A percentile compares a stretch with the other conserved stretches of the same genome.
phyloP scores from a whole-genome alignment of 2,888 invertebrate species.

The Chirona hameri region DNA sequence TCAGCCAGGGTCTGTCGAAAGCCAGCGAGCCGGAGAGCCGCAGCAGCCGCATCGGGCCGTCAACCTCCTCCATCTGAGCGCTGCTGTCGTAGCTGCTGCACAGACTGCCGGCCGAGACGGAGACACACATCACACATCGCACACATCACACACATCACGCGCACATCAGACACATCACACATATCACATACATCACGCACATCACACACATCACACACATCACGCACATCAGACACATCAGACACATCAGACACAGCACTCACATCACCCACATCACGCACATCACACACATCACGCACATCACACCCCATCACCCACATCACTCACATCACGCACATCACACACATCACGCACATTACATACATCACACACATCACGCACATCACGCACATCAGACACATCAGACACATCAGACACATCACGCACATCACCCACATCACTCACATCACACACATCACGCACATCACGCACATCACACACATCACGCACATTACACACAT shows the following conservation, averaged over 20 bases:
- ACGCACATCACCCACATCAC: background rate
- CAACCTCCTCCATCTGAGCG: background rate
- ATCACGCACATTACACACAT: background rate
- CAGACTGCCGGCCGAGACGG: background rate
- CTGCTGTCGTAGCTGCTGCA: constrained; percentile 8
- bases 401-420: background rate
- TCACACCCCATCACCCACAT: too few relatives aligned
- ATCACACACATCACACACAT: background rate
- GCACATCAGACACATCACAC: background rate
- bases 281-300: background rate
- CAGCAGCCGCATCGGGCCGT: background rate
- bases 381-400: background rate
- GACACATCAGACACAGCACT: background rate
- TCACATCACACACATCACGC: background rate
- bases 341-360: background rate
- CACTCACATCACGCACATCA: background rate
- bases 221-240: background rate
- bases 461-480: background rate
- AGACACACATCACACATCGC: background rate
- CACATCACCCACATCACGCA: background rate
- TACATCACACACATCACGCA: background rate
- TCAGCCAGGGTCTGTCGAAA: constrained; percentile 8
- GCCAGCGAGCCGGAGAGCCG: background rate
- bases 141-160: background rate
- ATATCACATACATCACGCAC: too few relatives aligned